Percentiles rank a stretch among this genome's conserved stretches.
Conservation (phyloP, 2,888 invertebrate genomes). For the Luperina testacea region DNA sequence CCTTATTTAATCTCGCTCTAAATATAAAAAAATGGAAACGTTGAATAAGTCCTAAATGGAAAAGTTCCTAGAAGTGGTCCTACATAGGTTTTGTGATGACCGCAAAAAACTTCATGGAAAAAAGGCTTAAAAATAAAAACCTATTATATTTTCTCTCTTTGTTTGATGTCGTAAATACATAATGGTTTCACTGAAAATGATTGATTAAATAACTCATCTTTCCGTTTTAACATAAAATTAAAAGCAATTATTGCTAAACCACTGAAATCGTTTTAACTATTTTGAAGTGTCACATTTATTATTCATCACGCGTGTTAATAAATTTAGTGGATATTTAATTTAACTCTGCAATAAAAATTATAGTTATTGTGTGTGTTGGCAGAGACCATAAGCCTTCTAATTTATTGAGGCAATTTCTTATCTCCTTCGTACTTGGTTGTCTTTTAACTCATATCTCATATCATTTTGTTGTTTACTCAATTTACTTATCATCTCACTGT, state of each 20-base stretch:
- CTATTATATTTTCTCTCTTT: background rate
- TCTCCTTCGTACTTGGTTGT: background rate
- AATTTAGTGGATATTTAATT: background rate
- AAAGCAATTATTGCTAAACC: conserved; percentile 40
- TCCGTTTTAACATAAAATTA: conserved; percentile 11
- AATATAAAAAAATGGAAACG: background rate
- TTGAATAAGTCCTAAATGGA: too few relatives aligned
- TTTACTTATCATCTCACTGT: too few relatives aligned
- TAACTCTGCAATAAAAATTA: background rate
- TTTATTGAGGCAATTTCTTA: background rate
- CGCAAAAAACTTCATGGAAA: background rate
- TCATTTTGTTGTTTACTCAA: background rate
- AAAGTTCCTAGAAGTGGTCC: background rate
- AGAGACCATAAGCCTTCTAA: background rate
- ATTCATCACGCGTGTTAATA: conserved; percentile 20
- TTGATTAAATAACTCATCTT: conserved; percentile 17
- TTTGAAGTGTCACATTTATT: conserved; percentile 10
- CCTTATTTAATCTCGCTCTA: background rate
- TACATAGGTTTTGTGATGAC: background rate
- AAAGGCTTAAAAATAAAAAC: background rate
- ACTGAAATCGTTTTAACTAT: conserved; percentile 27
- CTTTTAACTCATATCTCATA: background rate
- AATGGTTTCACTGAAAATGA: background rate
- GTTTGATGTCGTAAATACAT: background rate
- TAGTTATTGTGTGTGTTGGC: background rate